These are phyloP conservation scores for Spermophilus dauricus DNA, from an alignment of 2,113 vertebrate genomes.

Conservation along the genomic window DNA sequence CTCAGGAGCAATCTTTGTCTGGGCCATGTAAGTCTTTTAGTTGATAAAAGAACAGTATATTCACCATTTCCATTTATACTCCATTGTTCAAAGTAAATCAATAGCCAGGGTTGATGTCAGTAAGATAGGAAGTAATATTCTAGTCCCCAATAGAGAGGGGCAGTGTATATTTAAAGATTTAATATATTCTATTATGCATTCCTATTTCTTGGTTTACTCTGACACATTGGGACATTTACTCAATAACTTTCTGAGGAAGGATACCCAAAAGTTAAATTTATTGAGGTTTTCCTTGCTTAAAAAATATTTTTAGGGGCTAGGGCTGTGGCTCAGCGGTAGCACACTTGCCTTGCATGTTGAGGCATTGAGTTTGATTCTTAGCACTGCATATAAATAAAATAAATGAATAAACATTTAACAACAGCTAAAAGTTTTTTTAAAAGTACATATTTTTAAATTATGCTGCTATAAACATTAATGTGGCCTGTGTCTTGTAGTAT, in stretches of 20 bases:
- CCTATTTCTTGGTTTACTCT: background rate
- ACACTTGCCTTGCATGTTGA: too few relatives aligned
- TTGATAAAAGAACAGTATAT: background rate
- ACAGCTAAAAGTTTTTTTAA: too few relatives aligned
- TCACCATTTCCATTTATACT: slow-evolving; percentile 16
- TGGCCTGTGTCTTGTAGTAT: too few relatives aligned
- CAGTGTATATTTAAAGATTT: slow-evolving; percentile 4
- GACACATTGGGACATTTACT: too few relatives aligned
- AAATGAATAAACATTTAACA: too few relatives aligned
- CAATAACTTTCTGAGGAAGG: background rate
- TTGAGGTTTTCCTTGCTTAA: background rate
- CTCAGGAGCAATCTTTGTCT: background rate
- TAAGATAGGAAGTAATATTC: background rate
- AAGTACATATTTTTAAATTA: too few relatives aligned
- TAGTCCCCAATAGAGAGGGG: background rate
- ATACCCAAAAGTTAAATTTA: background rate
- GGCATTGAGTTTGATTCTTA: too few relatives aligned
- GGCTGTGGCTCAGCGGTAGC: too few relatives aligned
- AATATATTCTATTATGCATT: background rate
- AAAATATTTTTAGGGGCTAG: background rate
- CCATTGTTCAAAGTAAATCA: background rate
- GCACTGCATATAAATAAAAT: too few relatives aligned
- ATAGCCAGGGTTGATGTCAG: background rate
- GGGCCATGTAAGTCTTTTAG: background rate
- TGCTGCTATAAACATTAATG: too few relatives aligned